phyloP scores from a whole-genome alignment of 1,140 invertebrate species.

The Nixonia krombeini region DNA sequence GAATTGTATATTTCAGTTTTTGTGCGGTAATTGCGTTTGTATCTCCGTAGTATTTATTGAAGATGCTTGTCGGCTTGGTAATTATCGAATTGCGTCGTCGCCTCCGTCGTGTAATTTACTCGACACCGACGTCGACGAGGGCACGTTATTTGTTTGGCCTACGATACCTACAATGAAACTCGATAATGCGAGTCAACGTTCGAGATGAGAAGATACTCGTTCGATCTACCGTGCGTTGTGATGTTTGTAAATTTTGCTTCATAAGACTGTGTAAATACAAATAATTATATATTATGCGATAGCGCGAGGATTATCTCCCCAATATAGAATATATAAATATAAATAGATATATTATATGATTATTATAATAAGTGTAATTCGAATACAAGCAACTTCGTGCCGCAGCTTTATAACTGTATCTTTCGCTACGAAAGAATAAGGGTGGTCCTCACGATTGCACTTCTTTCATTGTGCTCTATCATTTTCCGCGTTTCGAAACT shows the following conservation, averaged over 20 bases:
- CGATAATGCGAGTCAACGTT: conserved; percentile 41
- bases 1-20: no score
- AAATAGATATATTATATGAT: conserved; percentile 37
- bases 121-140: conserved; percentile 39
- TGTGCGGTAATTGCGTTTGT: no score
- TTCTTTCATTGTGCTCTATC: conserved; percentile 7
- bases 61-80: conserved; percentile 8
- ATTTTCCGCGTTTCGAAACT: neutral
- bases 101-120: no score
- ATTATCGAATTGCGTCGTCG: conserved; percentile 12
- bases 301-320: conserved; percentile 53
- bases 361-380: conserved; percentile 41
- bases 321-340: conserved; percentile 49
- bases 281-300: conserved; percentile 58
- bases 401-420: conserved; percentile 45
- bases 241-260: conserved; percentile 72
- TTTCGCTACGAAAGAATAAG: conserved; percentile 31
- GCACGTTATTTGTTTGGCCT: conserved; percentile 41
- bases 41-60: conserved; percentile 15
- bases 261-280: conserved; percentile 70
- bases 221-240: conserved; percentile 64
- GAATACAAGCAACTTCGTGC: conserved; percentile 42
- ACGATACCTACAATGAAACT: conserved; percentile 33
- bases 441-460: conserved; percentile 36
- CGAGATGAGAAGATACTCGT: conserved; percentile 57